Conservation (phyloP, 2,888 invertebrate species). For the Diadromus collaris region DNA sequence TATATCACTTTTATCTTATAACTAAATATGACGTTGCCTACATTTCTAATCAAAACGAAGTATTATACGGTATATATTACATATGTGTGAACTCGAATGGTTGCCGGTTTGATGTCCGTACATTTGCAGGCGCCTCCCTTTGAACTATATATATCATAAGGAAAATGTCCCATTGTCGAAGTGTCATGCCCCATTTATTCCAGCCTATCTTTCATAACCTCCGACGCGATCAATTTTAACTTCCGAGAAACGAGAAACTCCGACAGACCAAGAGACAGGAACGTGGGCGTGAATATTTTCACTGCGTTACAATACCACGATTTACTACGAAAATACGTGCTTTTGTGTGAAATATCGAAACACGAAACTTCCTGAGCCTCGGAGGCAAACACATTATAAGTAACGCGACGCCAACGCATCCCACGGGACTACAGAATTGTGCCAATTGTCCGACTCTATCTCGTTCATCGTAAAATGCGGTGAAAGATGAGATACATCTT, state of each 20-base stretch:
- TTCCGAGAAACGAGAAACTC: constrained; percentile 42
- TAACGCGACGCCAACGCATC: constrained; percentile 47
- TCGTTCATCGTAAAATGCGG: constrained; percentile 30
- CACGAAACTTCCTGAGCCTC: constrained; percentile 30
- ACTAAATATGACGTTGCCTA: too few relatives aligned
- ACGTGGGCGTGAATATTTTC: constrained; percentile 52
- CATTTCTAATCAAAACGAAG: background rate
- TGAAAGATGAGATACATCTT: constrained; percentile 37
- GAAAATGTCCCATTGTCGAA: constrained; percentile 29
- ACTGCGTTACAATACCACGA: constrained; percentile 35
- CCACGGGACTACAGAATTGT: constrained; percentile 19
- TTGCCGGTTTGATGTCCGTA: too few relatives aligned
- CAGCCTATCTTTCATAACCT: constrained; percentile 17
- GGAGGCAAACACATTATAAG: constrained; percentile 20
- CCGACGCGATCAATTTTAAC: constrained; percentile 28
- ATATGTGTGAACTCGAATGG: too few relatives aligned
- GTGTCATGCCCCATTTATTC: constrained; percentile 4
- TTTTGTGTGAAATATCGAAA: constrained; percentile 47
- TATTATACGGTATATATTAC: too few relatives aligned
- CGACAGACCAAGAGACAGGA: constrained; percentile 7
- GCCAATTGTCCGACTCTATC: constrained; percentile 33
- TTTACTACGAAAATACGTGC: constrained; percentile 58
- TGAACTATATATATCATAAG: background rate
- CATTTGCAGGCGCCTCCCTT: too few relatives aligned
- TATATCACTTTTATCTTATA: too few relatives aligned